A percentile compares a stretch with the other conserved stretches of the same genome.
phyloP scores from a whole-genome alignment of 1,140 invertebrate species.

The Bombyx mori region ASM3026992v2 NC_085128.1:9168001-9168500 shows the following conservation, averaged over 20 bases:
- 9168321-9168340: not conserved
- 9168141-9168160: conserved; percentile 12
- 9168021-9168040: conserved; percentile 52
- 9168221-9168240: conserved; percentile 19
- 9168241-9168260: conserved; percentile 43
- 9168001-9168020: conserved; percentile 50
- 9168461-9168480: no score
- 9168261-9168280: conserved; percentile 26
- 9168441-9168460: no score
- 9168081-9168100: conserved; percentile 37
- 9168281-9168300: conserved; percentile 10
- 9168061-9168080: conserved; percentile 8
- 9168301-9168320: conserved; percentile 15
- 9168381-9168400: no score
- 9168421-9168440: no score
- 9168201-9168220: conserved; percentile 27
- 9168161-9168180: conserved; percentile 1
- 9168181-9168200: conserved; percentile 13
- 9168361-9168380: no score
- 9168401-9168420: no score
- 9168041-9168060: conserved; percentile 53
- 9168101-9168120: conserved; percentile 65
- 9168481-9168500: no score
- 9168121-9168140: conserved; percentile 51
- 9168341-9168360: no score